Evolutionary conservation across 1,140 invertebrate genomes (phyloP), one percentile per base, ranked within the genome.

Genomic region (Helicoverpa zea): DNA sequence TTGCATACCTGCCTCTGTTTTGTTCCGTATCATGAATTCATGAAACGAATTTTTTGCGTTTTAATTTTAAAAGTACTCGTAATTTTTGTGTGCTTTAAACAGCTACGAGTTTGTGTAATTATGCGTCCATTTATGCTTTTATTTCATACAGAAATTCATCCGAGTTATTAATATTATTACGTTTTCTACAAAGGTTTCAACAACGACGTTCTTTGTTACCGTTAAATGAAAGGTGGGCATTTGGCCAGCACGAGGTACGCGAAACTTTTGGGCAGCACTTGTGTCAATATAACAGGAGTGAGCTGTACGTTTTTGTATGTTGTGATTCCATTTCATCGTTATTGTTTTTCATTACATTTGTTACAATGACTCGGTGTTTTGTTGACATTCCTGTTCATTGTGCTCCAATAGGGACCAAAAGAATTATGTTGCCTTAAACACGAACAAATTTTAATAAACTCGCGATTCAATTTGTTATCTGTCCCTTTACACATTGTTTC

Each of bases 401-500:
- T 64, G 47, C 29, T 80, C 43, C 30, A 43, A 64, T n/a, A 54
- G 76, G 66, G 59, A 79, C 82, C 66, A 81, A 86, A 86, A 84
- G 83, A 86, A 81, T 83, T 81, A 86, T 82, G 63, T 83, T 73
- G 29, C 74, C 59, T 68, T 84, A 88, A 86, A 82, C 79, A 86
- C 75, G 80, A 88, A 89, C 84, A 90, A 86, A 88, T 87, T 86
- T 87, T 84, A 87, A 87, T 87, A 86, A 88, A 85, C 82, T 85
- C 82, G 51, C 83, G 64, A 88, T 88, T 87, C 87, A 87, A 90
- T 89, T 91, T 87, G 88, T 84, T 88, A 89, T 87, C 87, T 86
- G 86, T 86, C 87, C 85, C 84, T 87, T 88, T 88, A 88, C 86
- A 89, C 86, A 90, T 91, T 91, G 88, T 90, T 91, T 87, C 86